Conservation (phyloP, 2,113 vertebrate species). For the Acrocephalus kingi region DNA sequence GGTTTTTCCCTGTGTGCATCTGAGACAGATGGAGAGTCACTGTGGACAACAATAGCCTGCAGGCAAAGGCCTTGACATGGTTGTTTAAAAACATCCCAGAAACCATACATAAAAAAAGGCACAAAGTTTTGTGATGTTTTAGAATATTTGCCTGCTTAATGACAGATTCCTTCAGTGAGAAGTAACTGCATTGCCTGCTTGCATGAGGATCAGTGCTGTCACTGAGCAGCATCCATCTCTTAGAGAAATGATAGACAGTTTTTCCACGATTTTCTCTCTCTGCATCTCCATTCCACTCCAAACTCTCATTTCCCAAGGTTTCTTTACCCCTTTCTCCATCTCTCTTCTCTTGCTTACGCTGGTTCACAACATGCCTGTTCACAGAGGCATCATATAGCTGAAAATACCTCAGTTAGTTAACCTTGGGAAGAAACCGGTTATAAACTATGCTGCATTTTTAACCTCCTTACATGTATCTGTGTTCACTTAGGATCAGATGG, state of each 20-base stretch:
- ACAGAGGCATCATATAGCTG: neutral
- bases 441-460: neutral
- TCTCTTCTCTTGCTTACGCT: neutral
- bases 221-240: neutral
- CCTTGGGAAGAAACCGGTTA: neutral
- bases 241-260: neutral
- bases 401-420: neutral
- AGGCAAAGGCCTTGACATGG: neutral
- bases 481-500: neutral
- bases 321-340: neutral
- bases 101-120: neutral
- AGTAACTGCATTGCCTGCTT: neutral
- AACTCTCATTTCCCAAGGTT: neutral
- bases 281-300: neutral
- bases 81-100: neutral
- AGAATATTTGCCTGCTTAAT: neutral
- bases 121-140: neutral
- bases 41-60: slow-evolving; percentile 29
- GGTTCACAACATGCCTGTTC: neutral
- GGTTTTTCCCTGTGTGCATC: slow-evolving; percentile 37
- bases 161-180: neutral
- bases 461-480: neutral
- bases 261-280: neutral
- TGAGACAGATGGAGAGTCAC: slow-evolving; percentile 56
- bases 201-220: neutral